These are phyloP conservation scores for Leptobrachium leishanense DNA, from an alignment of 2,113 vertebrate genomes.

Conservation along the genomic window DNA sequence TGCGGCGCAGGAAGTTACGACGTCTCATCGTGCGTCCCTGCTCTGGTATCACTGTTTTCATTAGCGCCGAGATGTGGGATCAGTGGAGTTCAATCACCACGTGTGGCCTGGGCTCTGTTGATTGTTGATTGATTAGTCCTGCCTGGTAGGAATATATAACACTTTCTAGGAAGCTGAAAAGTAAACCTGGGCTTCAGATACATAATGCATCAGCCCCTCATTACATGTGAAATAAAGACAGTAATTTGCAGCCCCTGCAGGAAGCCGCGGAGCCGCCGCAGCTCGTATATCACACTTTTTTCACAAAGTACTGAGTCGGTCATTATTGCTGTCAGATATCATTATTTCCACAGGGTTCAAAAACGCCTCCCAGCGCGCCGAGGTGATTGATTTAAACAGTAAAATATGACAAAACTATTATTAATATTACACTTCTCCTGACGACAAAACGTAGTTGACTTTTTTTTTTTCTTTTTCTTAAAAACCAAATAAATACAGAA, in stretches of 20 bases:
- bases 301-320: neutral
- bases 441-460: neutral
- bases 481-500: too few species aligned
- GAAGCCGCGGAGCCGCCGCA: neutral
- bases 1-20: neutral
- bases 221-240: neutral
- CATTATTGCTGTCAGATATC: conserved; percentile 20
- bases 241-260: conserved; percentile 8
- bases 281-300: neutral
- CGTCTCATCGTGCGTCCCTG: neutral
- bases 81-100: neutral
- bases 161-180: neutral
- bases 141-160: neutral
- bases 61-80: conserved; percentile 6
- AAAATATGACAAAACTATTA: neutral
- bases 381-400: neutral
- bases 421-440: neutral
- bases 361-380: neutral
- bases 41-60: conserved; percentile 5
- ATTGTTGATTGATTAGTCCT: conserved; percentile 19
- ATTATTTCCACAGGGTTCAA: neutral
- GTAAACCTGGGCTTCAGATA: neutral
- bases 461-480: neutral
- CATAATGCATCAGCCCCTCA: neutral
- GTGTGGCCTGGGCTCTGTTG: neutral